Evolutionary conservation across 2,888 invertebrate species (phyloP).

Genomic region (Sepiola atlantica): DNA sequence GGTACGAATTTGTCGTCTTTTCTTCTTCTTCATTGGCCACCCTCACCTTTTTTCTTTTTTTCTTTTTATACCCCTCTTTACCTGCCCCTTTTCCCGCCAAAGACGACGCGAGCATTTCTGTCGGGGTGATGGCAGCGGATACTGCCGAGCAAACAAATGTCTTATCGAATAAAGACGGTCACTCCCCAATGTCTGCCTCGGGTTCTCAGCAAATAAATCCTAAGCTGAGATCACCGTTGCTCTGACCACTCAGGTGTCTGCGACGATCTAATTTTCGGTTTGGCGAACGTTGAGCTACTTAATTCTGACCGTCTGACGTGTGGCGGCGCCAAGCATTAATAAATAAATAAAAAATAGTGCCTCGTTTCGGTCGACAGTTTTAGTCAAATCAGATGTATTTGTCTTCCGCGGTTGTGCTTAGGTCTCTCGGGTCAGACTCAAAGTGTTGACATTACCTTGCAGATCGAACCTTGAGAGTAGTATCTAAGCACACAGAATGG

Average conservation of each 20-base stretch:
- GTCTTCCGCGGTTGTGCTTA: neutral
- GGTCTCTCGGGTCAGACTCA: neutral
- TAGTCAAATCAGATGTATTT: neutral
- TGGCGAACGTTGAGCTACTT: neutral
- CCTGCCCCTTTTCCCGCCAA: no score
- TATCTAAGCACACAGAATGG: neutral
- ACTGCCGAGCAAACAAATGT: constrained; percentile 2
- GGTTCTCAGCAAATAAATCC: neutral
- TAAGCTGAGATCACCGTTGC: neutral
- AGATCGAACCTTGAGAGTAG: neutral
- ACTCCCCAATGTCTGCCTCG: neutral
- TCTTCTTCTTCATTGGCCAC: no score
- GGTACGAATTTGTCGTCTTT: no score
- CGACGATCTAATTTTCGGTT: neutral
- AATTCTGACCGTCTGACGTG: neutral
- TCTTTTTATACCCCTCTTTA: no score
- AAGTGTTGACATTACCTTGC: neutral
- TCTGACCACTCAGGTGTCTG: neutral
- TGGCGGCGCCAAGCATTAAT: neutral
- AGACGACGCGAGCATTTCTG: no score
- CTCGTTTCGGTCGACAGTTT: neutral
- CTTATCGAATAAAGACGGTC: neutral
- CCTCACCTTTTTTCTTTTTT: no score
- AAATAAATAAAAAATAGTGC: neutral
- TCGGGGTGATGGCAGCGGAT: neutral